These are phyloP conservation scores for Nematostella vectensis DNA, from an alignment of 92 coral and sea anemone genomes.

Conservation along the genomic window DNA sequence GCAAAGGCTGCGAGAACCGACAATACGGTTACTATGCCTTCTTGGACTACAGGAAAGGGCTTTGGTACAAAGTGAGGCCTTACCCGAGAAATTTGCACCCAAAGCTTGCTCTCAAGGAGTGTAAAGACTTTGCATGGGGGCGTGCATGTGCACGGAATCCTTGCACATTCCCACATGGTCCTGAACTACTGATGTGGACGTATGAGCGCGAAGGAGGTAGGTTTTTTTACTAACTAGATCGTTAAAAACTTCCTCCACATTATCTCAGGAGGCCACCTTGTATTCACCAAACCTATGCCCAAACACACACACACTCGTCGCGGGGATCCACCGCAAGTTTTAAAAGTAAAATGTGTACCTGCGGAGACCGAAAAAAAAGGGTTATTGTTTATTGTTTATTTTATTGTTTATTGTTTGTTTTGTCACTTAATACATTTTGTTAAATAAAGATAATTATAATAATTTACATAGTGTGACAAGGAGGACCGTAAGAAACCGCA, in stretches of 20 bases:
- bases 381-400: too few species aligned
- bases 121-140: conserved; percentile 24
- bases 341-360: too few species aligned
- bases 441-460: too few species aligned
- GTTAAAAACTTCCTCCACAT: too few species aligned
- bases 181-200: conserved; percentile 53
- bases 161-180: conserved; percentile 75
- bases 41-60: conserved; percentile 32
- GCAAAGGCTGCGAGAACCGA: conserved; percentile 35
- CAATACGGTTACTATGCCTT: conserved; percentile 32
- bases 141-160: conserved; percentile 19
- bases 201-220: conserved; percentile 54
- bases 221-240: too few species aligned
- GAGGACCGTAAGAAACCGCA: too few species aligned
- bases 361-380: too few species aligned
- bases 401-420: too few species aligned
- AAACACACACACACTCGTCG: conserved; percentile 11
- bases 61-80: conserved; percentile 42
- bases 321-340: too few species aligned
- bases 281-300: conserved; percentile 1
- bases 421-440: too few species aligned
- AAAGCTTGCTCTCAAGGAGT: conserved; percentile 26
- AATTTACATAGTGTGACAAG: too few species aligned
- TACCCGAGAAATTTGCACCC: conserved; percentile 20
- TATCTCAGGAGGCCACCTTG: too few species aligned